Percentiles rank a stretch among this genome's conserved stretches.
Evolutionary conservation across 2,888 invertebrate genomes (phyloP).

Genomic region (Polia nebulosa): DNA sequence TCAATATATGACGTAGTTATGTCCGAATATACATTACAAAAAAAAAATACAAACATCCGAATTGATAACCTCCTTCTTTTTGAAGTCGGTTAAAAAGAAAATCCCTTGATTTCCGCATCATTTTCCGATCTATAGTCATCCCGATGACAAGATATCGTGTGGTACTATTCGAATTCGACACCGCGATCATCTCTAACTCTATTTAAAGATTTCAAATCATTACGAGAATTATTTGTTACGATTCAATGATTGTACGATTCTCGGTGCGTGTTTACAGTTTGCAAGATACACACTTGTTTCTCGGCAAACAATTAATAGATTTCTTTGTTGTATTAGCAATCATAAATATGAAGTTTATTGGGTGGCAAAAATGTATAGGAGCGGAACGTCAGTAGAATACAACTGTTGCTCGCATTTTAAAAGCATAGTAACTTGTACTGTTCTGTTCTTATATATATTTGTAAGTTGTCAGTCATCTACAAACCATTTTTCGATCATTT

Average conservation of each 20-base stretch:
- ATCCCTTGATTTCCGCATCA: too few relatives aligned
- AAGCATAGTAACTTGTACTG: too few relatives aligned
- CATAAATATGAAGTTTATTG: neutral
- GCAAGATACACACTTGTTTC: neutral
- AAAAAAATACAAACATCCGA: too few relatives aligned
- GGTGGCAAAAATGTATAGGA: neutral
- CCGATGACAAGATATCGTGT: neutral
- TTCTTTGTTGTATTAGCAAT: constrained; percentile 4
- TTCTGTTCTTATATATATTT: too few relatives aligned
- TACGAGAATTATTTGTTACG: constrained; percentile 26
- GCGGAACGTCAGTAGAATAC: neutral
- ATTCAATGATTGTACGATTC: constrained; percentile 32
- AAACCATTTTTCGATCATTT: too few relatives aligned
- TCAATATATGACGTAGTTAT: too few relatives aligned
- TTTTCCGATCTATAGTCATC: neutral
- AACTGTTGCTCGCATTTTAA: neutral
- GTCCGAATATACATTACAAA: too few relatives aligned
- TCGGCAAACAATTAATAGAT: neutral
- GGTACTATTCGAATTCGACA: neutral
- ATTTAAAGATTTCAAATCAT: constrained; percentile 12
- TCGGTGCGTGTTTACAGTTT: constrained; percentile 28
- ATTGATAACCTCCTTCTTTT: too few relatives aligned
- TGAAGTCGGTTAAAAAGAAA: too few relatives aligned
- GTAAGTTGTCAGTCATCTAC: too few relatives aligned
- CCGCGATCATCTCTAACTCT: neutral